Evolutionary conservation across 2,113 vertebrate genomes (phyloP).

Genomic region (Pleuronectes platessa): DNA sequence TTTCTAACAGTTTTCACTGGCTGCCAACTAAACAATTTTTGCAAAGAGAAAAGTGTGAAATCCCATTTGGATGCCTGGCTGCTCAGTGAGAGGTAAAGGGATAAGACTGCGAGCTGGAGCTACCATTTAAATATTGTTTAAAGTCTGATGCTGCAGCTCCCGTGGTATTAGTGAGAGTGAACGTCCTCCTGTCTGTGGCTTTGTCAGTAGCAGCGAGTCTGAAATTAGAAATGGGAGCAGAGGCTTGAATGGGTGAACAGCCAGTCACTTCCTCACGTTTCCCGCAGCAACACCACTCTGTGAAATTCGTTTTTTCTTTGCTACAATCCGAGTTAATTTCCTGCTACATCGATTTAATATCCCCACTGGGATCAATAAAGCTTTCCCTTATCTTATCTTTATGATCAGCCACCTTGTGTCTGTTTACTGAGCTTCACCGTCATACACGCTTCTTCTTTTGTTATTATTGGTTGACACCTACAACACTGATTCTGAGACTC

Average conservation of each 20-base stretch:
- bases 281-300: not conserved
- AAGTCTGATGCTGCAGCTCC: conserved; percentile 5
- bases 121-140: conserved; percentile 28
- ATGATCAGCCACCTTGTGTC: conserved; percentile 46
- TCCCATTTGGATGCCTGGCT: conserved; percentile 29
- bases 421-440: conserved; percentile 52
- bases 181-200: conserved; percentile 16
- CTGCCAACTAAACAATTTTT: conserved; percentile 40
- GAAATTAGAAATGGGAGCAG: conserved; percentile 24
- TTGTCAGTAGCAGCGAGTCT: conserved; percentile 13
- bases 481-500: conserved; percentile 11
- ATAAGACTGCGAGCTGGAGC: conserved; percentile 21
- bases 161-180: not conserved
- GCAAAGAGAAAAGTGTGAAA: conserved; percentile 56
- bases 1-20: conserved; percentile 42
- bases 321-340: conserved; percentile 64
- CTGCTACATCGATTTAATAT: conserved; percentile 63
- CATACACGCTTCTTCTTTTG: conserved; percentile 5
- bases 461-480: conserved; percentile 41
- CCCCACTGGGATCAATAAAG: conserved; percentile 61
- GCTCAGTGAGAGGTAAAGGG: conserved; percentile 13
- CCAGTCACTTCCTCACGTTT: conserved; percentile 1
- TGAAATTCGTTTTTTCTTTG: conserved; percentile 31
- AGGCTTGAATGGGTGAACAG: conserved; percentile 2
- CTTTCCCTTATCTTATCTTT: conserved; percentile 58